These are phyloP conservation scores for Mactromeris polynyma DNA, from an alignment of 2,888 invertebrate species.

Conservation along the genomic window DNA sequence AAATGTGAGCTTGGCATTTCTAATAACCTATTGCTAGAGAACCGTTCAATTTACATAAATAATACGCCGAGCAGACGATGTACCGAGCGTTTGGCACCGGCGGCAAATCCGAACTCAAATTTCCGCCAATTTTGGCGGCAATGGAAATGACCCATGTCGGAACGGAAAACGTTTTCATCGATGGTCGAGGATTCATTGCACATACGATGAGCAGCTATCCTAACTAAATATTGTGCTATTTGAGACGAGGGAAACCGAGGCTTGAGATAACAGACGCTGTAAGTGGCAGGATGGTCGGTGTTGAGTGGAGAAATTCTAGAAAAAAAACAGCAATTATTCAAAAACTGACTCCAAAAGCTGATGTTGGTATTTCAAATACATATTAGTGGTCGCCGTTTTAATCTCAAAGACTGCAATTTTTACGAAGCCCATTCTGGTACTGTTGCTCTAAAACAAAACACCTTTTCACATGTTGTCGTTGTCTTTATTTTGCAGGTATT, in stretches of 20 bases:
- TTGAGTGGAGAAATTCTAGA: slow-evolving; percentile 9
- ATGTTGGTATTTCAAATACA: no score
- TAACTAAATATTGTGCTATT: slow-evolving; percentile 50
- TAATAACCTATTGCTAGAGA: background rate
- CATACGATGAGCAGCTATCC: slow-evolving; percentile 48
- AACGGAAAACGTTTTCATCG: slow-evolving; percentile 62
- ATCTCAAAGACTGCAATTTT: no score
- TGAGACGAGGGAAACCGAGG: slow-evolving; percentile 30
- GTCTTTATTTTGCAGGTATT: no score
- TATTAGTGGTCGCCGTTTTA: no score
- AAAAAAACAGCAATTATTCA: background rate
- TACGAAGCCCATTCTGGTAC: no score
- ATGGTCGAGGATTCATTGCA: slow-evolving; percentile 42
- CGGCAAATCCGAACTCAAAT: slow-evolving; percentile 31
- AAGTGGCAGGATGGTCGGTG: slow-evolving; percentile 26
- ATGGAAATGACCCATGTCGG: slow-evolving; percentile 58
- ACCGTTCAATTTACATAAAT: slow-evolving; percentile 14
- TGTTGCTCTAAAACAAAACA: no score
- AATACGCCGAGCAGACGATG: background rate
- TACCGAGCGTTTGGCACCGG: slow-evolving; percentile 24
- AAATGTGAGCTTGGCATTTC: background rate
- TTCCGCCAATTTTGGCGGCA: slow-evolving; percentile 60
- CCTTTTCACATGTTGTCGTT: no score
- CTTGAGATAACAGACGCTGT: slow-evolving; percentile 25
- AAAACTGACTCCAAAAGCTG: no score